Conservation (phyloP, 1,140 invertebrate species). For the Drosophila nebulosa region DNA sequence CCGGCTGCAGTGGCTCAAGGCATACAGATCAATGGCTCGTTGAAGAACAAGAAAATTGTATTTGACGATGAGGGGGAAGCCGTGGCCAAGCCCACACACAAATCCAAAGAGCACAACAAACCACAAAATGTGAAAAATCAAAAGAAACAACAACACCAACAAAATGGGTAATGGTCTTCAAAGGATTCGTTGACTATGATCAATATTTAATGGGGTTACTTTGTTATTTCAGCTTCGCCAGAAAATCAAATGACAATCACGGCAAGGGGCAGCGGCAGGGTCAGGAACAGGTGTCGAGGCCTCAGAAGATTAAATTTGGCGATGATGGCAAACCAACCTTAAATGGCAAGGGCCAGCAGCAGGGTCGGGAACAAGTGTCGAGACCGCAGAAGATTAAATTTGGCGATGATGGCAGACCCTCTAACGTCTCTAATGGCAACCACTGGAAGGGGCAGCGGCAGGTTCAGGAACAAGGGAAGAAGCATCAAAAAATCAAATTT, state of each 20-base stretch:
- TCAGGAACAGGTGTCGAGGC: conserved; percentile 12
- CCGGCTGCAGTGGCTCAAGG: conserved; percentile 51
- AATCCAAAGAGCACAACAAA: conserved; percentile 16
- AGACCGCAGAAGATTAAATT: conserved; percentile 41
- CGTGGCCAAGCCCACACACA: conserved; percentile 15
- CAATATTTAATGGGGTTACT: conserved; percentile 15
- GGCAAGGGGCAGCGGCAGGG: not conserved
- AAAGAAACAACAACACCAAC: conserved; percentile 20
- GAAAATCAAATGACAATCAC: not conserved
- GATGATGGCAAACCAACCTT: conserved; percentile 15
- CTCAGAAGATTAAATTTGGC: conserved; percentile 33
- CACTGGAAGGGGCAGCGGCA: not conserved
- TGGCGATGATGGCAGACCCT: conserved; percentile 12
- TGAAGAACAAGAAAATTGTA: conserved; percentile 71
- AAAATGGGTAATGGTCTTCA: conserved; percentile 17
- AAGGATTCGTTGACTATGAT: conserved; percentile 10
- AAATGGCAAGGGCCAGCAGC: not conserved
- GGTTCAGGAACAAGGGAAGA: conserved; percentile 10
- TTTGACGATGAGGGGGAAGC: conserved; percentile 70
- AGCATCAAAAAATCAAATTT: conserved; percentile 37
- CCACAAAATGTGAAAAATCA: conserved; percentile 2
- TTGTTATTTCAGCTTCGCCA: conserved; percentile 9
- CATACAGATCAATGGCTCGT: conserved; percentile 38
- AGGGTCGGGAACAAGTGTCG: not conserved
- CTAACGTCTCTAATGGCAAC: too few species aligned